These are phyloP conservation scores for Ephialtes manifestator DNA, from an alignment of 2,888 invertebrate species.

Conservation along the genomic window DNA sequence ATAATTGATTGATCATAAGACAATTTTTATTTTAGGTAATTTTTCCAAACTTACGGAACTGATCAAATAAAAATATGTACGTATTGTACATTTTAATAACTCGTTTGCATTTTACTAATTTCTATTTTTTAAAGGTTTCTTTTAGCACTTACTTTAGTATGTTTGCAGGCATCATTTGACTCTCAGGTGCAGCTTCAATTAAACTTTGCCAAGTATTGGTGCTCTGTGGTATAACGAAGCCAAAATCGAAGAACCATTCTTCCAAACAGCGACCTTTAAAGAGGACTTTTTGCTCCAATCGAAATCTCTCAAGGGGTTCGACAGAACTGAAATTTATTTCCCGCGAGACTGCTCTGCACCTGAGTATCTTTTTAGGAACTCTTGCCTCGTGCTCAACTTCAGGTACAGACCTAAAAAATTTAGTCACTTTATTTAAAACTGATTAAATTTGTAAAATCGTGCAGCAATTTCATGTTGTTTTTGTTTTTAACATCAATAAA, in stretches of 20 bases:
- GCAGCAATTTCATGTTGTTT: too few relatives aligned
- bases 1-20: neutral
- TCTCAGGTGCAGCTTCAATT: slow-evolving; percentile 99
- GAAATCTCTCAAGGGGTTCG: slow-evolving; percentile 97
- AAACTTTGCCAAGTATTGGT: slow-evolving; percentile 99
- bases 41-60: too few relatives aligned
- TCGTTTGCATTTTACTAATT: neutral
- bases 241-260: slow-evolving; percentile 99
- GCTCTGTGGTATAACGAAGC: slow-evolving; percentile 99
- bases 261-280: slow-evolving; percentile 97
- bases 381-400: slow-evolving; percentile 97
- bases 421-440: too few relatives aligned
- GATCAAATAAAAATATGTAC: too few relatives aligned
- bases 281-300: slow-evolving; percentile 94
- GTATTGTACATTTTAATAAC: neutral
- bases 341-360: slow-evolving; percentile 95
- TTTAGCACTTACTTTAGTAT: slow-evolving; percentile 93
- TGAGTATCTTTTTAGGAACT: slow-evolving; percentile 98
- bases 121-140: neutral
- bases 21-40: too few relatives aligned
- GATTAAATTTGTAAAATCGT: neutral
- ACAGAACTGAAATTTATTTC: slow-evolving; percentile 97
- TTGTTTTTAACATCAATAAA: neutral
- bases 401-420: slow-evolving; percentile 89
- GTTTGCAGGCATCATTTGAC: slow-evolving; percentile 99